Conservation (phyloP, 2,113 vertebrate species). For the Phodopus roborovskii region DNA sequence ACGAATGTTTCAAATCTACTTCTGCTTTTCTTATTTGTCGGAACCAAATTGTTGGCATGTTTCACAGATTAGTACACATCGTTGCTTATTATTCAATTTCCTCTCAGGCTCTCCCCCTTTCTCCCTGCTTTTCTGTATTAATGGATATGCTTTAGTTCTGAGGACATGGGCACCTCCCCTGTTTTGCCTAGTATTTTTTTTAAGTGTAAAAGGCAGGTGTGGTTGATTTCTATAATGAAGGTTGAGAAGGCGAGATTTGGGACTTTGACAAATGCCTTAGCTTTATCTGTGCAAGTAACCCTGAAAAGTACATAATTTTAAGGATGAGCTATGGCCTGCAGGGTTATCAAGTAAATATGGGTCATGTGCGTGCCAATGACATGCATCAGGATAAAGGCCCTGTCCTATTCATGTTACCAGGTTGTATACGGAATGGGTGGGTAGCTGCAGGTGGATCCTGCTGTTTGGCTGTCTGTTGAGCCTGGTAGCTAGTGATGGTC, state of each 20-base stretch:
- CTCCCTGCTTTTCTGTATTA: constrained; percentile 35
- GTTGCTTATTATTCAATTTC: neutral
- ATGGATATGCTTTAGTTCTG: constrained; percentile 27
- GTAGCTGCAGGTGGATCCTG: neutral
- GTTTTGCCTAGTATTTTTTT: constrained; percentile 58
- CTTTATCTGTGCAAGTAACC: neutral
- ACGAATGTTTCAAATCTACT: constrained; percentile 93
- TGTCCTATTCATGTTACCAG: neutral
- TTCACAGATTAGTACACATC: constrained; percentile 23
- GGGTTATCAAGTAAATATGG: constrained; percentile 43
- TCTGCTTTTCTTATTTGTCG: constrained; percentile 86
- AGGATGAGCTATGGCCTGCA: neutral
- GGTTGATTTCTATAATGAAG: constrained; percentile 25
- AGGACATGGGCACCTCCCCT: neutral
- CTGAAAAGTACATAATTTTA: constrained; percentile 36
- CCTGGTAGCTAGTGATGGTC: neutral
- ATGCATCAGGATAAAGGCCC: neutral
- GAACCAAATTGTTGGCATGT: constrained; percentile 44
- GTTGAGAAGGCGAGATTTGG: constrained; percentile 1
- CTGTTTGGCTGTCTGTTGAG: neutral
- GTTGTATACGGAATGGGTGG: neutral
- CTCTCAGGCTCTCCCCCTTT: constrained; percentile 20
- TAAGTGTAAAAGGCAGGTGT: neutral
- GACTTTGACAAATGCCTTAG: neutral
- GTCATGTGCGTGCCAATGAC: neutral